phyloP scores from a whole-genome alignment of 2,888 invertebrate species.

The Hedya salicella region DNA sequence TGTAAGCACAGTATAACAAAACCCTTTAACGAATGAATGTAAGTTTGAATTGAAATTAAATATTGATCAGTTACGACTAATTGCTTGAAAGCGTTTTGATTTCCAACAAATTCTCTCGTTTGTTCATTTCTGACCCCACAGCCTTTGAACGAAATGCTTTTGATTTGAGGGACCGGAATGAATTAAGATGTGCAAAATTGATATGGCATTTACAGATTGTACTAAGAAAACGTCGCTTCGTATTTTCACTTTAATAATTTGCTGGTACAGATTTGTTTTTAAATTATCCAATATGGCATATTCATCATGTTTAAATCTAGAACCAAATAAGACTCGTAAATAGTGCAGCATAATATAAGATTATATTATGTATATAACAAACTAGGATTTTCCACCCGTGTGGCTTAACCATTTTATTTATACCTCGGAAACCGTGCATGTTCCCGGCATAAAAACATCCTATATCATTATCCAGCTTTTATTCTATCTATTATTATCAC shows the following conservation, averaged over 20 bases:
- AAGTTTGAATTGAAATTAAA: neutral
- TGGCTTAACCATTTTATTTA: too few species aligned
- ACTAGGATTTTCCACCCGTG: too few species aligned
- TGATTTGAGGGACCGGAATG: neutral
- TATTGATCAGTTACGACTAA: neutral
- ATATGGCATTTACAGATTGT: neutral
- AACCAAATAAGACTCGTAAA: too few species aligned
- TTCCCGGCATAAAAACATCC: too few species aligned
- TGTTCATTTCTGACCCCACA: slow-evolving; percentile 7
- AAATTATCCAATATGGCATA: too few species aligned
- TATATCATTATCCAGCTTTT: too few species aligned
- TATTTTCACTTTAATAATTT: neutral
- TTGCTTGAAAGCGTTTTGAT: neutral
- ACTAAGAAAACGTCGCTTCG: neutral
- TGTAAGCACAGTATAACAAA: neutral
- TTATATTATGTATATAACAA: too few species aligned
- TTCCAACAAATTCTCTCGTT: neutral
- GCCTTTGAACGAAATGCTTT: neutral
- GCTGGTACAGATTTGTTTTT: neutral
- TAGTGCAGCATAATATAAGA: too few species aligned
- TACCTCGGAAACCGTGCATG: too few species aligned
- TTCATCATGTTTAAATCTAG: too few species aligned
- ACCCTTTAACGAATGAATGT: neutral
- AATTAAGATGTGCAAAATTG: neutral
- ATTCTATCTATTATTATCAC: too few species aligned